Evolutionary conservation across 2,113 vertebrate genomes (phyloP).

Genomic region (Delphinapterus leucas): DNA sequence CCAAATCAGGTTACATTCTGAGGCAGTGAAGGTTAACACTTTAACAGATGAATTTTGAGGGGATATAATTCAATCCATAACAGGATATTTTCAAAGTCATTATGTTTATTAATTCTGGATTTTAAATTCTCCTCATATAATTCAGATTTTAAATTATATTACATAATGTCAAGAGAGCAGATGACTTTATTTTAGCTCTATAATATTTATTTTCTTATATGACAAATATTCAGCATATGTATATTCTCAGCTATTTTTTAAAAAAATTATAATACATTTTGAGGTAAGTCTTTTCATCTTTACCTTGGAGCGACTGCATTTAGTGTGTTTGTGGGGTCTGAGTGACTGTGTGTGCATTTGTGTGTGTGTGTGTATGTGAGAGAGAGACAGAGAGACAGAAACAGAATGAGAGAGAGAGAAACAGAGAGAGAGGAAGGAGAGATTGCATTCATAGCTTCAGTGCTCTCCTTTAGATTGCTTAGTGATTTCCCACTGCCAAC

Average conservation of each 20-base stretch:
- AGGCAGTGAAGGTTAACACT: neutral
- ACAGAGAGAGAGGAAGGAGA: neutral
- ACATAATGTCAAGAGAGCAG: neutral
- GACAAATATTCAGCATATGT: neutral
- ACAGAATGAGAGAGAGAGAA: neutral
- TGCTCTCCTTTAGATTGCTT: conserved; percentile 30
- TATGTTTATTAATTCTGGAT: neutral
- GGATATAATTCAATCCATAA: neutral
- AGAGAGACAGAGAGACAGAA: neutral
- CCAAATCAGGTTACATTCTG: neutral
- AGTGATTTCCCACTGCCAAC: conserved; percentile 46
- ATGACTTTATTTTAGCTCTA: neutral
- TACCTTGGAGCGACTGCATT: neutral
- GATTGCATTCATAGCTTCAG: neutral
- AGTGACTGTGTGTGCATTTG: neutral
- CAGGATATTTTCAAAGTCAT: neutral
- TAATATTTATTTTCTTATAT: conserved; percentile 2
- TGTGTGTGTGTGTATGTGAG: neutral
- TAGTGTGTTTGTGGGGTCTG: neutral
- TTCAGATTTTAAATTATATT: neutral
- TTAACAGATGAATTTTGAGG: neutral
- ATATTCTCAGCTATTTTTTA: neutral
- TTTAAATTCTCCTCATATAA: neutral
- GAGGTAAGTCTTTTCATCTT: neutral
- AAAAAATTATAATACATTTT: neutral